Conservation (phyloP, 2,888 invertebrate genomes). For the Caenorhabditis zanzibari region DNA sequence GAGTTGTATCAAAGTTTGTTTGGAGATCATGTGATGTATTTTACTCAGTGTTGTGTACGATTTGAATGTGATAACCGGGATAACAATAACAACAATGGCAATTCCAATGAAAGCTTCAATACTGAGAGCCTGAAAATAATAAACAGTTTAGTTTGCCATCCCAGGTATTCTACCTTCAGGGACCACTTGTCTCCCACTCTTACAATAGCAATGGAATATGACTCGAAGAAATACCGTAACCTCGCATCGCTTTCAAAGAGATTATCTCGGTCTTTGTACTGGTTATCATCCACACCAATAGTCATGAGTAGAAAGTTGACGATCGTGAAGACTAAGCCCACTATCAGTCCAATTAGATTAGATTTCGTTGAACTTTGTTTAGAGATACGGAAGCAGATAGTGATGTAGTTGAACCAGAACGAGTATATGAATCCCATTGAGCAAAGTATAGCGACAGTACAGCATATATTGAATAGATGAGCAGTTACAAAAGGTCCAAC, state of each 20-base stretch:
- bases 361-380: conserved; percentile 32
- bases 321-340: conserved; percentile 48
- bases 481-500: conserved; percentile 62
- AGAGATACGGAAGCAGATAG: conserved; percentile 51
- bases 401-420: conserved; percentile 63
- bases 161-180: conserved; percentile 38
- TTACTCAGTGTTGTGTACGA: conserved; percentile 46
- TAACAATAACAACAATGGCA: conserved; percentile 42
- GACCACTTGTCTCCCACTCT: conserved; percentile 62
- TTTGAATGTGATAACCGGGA: conserved; percentile 61
- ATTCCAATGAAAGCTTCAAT: conserved; percentile 63
- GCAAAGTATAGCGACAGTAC: conserved; percentile 56
- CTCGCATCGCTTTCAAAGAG: conserved; percentile 29
- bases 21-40: conserved; percentile 54
- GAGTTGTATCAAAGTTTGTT: conserved; percentile 45
- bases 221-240: conserved; percentile 37
- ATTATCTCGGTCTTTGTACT: conserved; percentile 26
- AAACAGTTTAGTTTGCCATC: background rate
- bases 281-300: conserved; percentile 50
- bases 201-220: conserved; percentile 59
- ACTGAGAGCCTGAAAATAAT: conserved; percentile 44
- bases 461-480: conserved; percentile 62
- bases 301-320: conserved; percentile 62
- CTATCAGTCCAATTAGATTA: conserved; percentile 24
- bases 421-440: conserved; percentile 66